phyloP scores from a whole-genome alignment of 1,140 invertebrate species.

The Rhagoletis pomonella region DNA sequence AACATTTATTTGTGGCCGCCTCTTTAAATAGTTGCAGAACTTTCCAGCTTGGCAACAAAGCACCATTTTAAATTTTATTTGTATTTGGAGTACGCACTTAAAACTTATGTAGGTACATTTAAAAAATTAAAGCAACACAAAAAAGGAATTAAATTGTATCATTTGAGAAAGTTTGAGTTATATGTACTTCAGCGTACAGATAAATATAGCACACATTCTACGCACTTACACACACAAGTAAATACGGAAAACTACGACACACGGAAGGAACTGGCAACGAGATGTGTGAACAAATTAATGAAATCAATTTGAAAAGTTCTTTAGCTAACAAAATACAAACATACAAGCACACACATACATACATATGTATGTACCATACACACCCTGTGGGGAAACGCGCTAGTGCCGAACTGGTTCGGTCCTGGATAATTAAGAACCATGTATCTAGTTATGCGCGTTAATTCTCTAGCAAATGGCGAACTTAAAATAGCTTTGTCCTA shows the following conservation, averaged over 20 bases:
- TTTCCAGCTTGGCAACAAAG: too few species aligned
- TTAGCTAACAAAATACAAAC: neutral
- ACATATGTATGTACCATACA: neutral
- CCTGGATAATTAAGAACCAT: too few species aligned
- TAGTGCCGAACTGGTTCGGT: neutral
- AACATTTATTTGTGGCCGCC: too few species aligned
- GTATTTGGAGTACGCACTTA: neutral
- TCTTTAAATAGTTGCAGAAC: too few species aligned
- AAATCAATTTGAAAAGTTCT: constrained; percentile 48
- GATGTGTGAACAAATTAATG: constrained; percentile 46
- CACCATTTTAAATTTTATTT: neutral
- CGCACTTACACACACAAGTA: neutral
- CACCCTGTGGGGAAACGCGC: too few species aligned
- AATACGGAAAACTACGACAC: neutral
- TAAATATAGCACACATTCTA: constrained; percentile 15
- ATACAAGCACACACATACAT: neutral
- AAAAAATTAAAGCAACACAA: constrained; percentile 5
- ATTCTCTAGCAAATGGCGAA: too few species aligned
- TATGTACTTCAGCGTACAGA: too few species aligned
- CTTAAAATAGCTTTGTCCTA: too few species aligned
- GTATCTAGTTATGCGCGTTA: too few species aligned
- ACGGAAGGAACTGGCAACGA: neutral
- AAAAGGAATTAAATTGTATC: constrained; percentile 6
- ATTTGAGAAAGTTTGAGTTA: neutral
- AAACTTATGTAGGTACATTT: neutral